Base-by-base conservation (phyloP, 2,113 vertebrate genomes). In the Indicator indicator region DNA sequence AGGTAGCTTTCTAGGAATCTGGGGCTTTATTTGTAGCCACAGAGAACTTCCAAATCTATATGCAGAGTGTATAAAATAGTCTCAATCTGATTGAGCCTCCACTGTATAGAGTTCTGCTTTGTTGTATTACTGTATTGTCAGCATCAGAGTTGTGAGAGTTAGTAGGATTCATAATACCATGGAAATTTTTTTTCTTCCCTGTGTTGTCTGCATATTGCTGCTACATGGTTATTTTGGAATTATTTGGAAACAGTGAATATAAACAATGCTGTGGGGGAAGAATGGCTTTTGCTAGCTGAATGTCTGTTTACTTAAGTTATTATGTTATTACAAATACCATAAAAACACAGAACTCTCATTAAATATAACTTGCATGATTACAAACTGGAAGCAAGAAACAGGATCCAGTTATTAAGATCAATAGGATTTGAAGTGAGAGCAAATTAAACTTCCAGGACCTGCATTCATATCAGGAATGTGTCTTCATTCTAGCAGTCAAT, bases 221-320 rank as follows among this genome's bases (percentile, higher is more conserved):
- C 72, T 81, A 64, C 26, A 36, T 50, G 84, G 32, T 89, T 94
- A 79, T 64, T 94, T 94, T 91, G 82, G 74, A 87, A 72, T 95
- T 74, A 54, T n/a, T 44, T 82, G 91, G 87, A 82, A 91, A 65
- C 50, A 88, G 65, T 58, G 65, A 81, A 38, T 83, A 52, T 93
- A 83, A 89, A 90, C 76, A 92, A 55, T 83, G 81, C 70, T 90
- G 58, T 86, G 86, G 44, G 40, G 33, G n/a, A 38, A 78, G 17
- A 90, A 85, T 82, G 50, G 50, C 59, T 93, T 85, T 94, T 87
- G 56, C 87, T 91, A 76, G 62, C 74, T 83, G 80, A 23, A 69
- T 86, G 86, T 81, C 36, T 96, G 67, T 87, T 95, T 87, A 85
- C 42, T 73, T 75, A 83, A 78, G 64, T 80, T 88, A 84, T 24